Conservation (phyloP, 2,888 invertebrate genomes). For the Agrochola lychnidis region DNA sequence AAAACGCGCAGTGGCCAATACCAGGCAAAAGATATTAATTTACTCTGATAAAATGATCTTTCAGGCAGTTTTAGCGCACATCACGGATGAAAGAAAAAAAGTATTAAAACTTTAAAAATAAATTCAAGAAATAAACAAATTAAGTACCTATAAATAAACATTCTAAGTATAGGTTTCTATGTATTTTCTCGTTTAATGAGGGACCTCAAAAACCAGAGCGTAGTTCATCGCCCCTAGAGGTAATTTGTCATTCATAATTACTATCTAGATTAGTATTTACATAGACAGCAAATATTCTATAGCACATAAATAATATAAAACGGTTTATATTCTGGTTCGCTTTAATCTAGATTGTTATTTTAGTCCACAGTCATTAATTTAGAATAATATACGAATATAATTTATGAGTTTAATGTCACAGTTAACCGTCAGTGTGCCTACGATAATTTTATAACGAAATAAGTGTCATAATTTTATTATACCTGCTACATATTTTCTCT, state of each 20-base stretch:
- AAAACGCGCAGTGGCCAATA: background rate
- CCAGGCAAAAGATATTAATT: background rate
- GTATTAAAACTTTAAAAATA: no score
- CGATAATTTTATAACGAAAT: background rate
- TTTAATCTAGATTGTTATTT: constrained; percentile 16
- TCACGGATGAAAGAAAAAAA: no score
- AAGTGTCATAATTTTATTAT: background rate
- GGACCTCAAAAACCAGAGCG: background rate
- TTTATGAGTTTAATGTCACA: background rate
- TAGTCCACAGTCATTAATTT: background rate
- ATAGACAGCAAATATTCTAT: constrained; percentile 18
- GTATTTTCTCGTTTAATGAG: no score
- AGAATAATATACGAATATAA: constrained; percentile 8
- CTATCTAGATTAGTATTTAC: constrained; percentile 33
- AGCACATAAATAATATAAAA: constrained; percentile 6
- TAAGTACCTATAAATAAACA: no score
- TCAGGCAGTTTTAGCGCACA: no score
- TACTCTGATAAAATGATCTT: no score
- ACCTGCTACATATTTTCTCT: background rate
- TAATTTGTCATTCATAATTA: constrained; percentile 42
- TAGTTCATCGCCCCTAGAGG: background rate
- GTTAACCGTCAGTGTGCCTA: background rate
- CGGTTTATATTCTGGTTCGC: background rate
- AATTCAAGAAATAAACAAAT: no score
- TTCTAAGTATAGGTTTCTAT: no score